Base-by-base conservation (phyloP, 2,888 invertebrate species). In the Drosophila neonasuta region DNA sequence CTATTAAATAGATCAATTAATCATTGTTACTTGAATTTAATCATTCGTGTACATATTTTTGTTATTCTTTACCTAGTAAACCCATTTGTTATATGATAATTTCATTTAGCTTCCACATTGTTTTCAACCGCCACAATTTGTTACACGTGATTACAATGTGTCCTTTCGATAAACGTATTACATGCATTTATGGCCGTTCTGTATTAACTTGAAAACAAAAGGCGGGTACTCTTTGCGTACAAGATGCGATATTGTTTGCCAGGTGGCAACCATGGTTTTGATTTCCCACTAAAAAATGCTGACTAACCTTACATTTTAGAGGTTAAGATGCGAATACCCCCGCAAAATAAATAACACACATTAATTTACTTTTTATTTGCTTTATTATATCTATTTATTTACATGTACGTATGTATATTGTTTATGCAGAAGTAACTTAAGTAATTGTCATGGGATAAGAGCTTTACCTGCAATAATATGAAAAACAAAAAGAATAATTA, bases 391-490 rank as follows among this genome's bases (percentile, higher is more conserved):
- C 1, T 4, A 6, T 17, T n/a, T 5, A 7, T 30, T 0, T 41
- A 17, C 6, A 24, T 24, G 24, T 24, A 15, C 20, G n/a, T 6
- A 20, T 8, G 34, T 9, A 20, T 24, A 24, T 6, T 24, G 9
- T 15, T 17, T 11, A 17, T 44, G 15, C 20, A 11, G n/a, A 24
- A 24, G 15, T 1, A 3, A 1, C 15, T 4, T 42, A 50, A 39
- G 15, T 3, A 13, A 34, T 10, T 11, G 10, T 4, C 24, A 45
- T 7, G 9, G 13, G 8, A 6, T n/a, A 3, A 54, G 24, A 44
- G 55, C 60, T 54, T 60, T 82, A 80, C 83, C 82, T 77, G 67
- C 1, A 71, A 66, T 29, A 32, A 45, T 0, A 58, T 39, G 11
- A 13, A 39, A 44, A 39, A 20, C 6, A 5, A 3, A 10, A 10